Evolutionary conservation across 2,888 invertebrate species (phyloP), one percentile per base, ranked within the genome.

Genomic region (Cheilosia pagana): DNA sequence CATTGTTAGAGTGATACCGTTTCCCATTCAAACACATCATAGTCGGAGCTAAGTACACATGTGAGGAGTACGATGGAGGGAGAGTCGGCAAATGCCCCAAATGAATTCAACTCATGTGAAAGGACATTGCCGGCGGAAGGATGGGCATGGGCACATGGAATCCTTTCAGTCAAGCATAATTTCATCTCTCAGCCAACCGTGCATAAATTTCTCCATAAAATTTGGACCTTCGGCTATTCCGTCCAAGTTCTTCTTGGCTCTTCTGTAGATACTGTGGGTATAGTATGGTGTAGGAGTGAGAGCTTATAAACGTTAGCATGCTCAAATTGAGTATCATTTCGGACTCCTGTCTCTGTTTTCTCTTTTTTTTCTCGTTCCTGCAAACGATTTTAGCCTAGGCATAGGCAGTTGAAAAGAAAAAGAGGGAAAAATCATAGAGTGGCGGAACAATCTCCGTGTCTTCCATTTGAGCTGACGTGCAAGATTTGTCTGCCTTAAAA

Each of bases 151-250:
- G 65, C 75, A 81, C 75, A 81, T 70, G 72, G 81, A 86, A 82
- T 77, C 82, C 86, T 76, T 82, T 86, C 86, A 82, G 86, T 86
- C 86, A 86, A 82, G 86, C 86, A 86, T 86, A 86, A 86, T 82
- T 86, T 86, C 82, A 86, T 86, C 86, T 86, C 86, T 78, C 82
- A 86, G 45, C 82, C 86, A 86, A 74, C 86, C 86, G 82, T 86
- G 86, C 86, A 86, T 78, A 82, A 82, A 86, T 77, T 82, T 65
- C 77, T 77, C 77, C 71, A 67, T 81, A 71, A 68, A 76, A 52
- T 76, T 81, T 71, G 75, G 75, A 81, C 85, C 85, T 81, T 81
- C 75, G 75, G 81, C 71, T 70, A 65, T 81, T 81, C 72, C 31
- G 59, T 43, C 35, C 59, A 59, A 50, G 67, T 53, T 67, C 68